phyloP scores from a whole-genome alignment of 2,113 vertebrate genomes.

The Lycaon pictus region DNA sequence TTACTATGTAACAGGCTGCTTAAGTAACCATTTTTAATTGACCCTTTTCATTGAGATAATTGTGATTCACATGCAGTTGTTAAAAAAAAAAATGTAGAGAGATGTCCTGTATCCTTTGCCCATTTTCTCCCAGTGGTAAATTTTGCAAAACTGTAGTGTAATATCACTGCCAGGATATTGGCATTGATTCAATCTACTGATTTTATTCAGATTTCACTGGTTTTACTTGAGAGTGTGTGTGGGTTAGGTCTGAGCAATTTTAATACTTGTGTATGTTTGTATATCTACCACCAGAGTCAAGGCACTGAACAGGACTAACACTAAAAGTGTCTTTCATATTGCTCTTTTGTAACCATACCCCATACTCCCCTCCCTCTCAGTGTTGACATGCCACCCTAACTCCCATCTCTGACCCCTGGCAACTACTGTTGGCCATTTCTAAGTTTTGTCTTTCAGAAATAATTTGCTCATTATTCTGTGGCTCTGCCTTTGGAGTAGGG shows the following conservation, averaged over 20 bases:
- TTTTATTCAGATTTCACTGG: background rate
- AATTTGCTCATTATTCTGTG: background rate
- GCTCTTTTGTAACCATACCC: background rate
- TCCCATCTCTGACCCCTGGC: background rate
- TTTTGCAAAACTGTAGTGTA: background rate
- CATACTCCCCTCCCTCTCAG: background rate
- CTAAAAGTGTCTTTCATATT: background rate
- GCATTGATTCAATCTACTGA: background rate
- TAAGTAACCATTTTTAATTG: background rate
- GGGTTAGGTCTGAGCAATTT: background rate
- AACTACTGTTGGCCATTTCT: background rate
- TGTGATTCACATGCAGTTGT: background rate
- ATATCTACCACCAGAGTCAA: background rate
- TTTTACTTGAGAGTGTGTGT: background rate
- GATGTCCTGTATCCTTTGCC: background rate
- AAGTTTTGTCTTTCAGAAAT: background rate
- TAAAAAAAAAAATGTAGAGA: background rate
- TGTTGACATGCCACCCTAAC: background rate
- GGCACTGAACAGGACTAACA: background rate
- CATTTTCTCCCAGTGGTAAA: background rate
- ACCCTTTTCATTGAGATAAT: conserved; percentile 9
- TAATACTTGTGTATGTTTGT: background rate
- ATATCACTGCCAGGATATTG: background rate
- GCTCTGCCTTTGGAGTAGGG: background rate
- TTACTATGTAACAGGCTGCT: background rate